Conservation (phyloP, 2,113 vertebrate genomes). For the Acrocephalus kingi region DNA sequence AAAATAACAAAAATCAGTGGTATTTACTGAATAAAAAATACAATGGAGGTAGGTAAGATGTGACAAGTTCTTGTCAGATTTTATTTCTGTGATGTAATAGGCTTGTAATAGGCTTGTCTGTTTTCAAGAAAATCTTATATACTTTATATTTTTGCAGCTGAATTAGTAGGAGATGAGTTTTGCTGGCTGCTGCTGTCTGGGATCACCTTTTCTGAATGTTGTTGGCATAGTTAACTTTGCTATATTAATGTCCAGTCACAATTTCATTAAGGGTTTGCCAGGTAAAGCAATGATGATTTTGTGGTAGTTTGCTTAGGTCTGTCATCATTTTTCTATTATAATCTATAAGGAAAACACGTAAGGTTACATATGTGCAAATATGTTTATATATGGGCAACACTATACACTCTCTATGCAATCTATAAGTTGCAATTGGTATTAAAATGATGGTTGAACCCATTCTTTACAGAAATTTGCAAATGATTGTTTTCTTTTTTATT, state of each 20-base stretch:
- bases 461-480: neutral
- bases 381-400: neutral
- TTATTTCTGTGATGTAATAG: neutral
- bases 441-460: neutral
- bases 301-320: neutral
- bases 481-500: neutral
- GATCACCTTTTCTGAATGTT: neutral
- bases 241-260: neutral
- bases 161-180: neutral
- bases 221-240: neutral
- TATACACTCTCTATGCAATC: fast-evolving
- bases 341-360: neutral
- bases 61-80: neutral
- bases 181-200: neutral
- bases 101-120: neutral
- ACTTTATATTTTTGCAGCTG: neutral
- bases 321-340: neutral
- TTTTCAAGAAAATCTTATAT: neutral
- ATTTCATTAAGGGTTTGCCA: neutral
- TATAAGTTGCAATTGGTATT: neutral
- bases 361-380: fast-evolving
- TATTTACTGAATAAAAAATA: neutral
- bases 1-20: fast-evolving
- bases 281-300: neutral
- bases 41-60: fast-evolving